Evolutionary conservation across 1,140 invertebrate species (phyloP).

Genomic region (Gonatopus flavifemur): DNA sequence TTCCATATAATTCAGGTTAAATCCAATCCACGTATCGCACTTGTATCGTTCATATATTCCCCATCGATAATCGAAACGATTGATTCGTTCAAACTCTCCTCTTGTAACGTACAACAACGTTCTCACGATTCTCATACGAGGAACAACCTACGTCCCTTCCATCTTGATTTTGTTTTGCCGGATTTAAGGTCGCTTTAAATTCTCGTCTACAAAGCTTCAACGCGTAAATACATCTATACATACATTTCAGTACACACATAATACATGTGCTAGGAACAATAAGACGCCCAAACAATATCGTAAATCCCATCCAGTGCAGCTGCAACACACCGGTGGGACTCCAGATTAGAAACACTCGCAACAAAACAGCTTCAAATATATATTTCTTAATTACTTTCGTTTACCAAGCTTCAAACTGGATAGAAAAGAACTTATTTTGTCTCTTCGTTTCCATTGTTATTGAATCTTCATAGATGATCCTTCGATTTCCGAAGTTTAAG

Average conservation of each 20-base stretch:
- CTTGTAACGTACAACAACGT: no score
- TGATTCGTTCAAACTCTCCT: no score
- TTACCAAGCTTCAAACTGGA: slow-evolving; percentile 10
- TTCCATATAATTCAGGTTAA: no score
- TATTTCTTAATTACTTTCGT: slow-evolving; percentile 31
- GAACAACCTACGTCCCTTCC: slow-evolving; percentile 1
- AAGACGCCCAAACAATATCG: slow-evolving; percentile 27
- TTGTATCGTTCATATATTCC: no score
- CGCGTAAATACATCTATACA: slow-evolving; percentile 29
- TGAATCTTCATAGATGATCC: no score
- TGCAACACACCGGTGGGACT: slow-evolving; percentile 41
- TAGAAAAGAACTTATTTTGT: no score
- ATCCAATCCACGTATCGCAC: no score
- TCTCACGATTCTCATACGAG: no score
- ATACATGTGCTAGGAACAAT: no score
- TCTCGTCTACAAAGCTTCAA: slow-evolving; percentile 22
- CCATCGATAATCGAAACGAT: no score
- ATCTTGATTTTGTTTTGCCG: slow-evolving; percentile 23
- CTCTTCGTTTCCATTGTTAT: not conserved
- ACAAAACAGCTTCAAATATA: slow-evolving; percentile 33
- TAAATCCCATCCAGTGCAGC: slow-evolving; percentile 34
- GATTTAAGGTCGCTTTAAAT: slow-evolving; percentile 32
- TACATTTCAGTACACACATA: no score
- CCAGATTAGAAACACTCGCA: slow-evolving; percentile 38
- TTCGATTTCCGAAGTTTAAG: no score